Evolutionary conservation across 1,140 invertebrate species (phyloP).

Genomic region (Pachypsylla venusta): DNA sequence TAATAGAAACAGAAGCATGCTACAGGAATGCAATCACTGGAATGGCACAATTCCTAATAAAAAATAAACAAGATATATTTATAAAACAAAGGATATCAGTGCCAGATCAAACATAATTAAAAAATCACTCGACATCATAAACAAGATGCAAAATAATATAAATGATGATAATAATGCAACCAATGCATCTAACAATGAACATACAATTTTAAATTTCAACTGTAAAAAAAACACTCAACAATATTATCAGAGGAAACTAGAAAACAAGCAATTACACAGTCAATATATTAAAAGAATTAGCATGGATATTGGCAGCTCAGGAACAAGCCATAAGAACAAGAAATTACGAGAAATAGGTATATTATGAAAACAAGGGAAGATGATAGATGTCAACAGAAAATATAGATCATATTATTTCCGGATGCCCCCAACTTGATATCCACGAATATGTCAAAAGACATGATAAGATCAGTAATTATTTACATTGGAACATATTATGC

Average conservation of each 20-base stretch:
- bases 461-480: not conserved
- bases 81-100: not conserved
- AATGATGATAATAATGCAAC: not conserved
- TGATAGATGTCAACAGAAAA: not conserved
- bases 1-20: not conserved
- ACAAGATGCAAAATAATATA: not conserved
- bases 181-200: no score
- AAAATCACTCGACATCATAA: not conserved
- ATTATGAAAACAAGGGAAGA: not conserved
- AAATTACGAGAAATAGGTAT: conserved; percentile 2
- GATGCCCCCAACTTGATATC: not conserved
- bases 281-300: not conserved
- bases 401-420: not conserved
- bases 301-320: not conserved
- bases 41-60: not conserved
- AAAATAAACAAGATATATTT: not conserved
- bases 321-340: not conserved
- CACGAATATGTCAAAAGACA: not conserved
- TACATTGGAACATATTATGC: not conserved
- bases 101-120: not conserved
- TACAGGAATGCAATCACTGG: not conserved
- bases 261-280: not conserved
- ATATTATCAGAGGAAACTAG: not conserved
- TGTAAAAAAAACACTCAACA: not conserved
- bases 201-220: not conserved